Base-by-base conservation (phyloP, 2,797 vertebrate species). In the Cryptoprocta ferox region DNA sequence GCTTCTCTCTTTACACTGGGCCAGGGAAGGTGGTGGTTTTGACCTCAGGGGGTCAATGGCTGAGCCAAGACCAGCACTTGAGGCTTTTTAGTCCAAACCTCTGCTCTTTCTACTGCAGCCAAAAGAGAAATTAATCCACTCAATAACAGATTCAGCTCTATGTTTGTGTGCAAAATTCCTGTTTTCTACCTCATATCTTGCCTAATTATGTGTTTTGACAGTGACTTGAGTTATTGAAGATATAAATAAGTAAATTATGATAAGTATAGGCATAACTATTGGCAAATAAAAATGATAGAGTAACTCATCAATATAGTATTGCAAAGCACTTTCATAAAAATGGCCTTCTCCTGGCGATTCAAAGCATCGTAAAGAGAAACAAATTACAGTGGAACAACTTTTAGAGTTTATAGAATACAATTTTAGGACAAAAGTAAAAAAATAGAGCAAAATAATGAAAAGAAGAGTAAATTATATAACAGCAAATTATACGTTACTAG, bases 351-450 rank as follows among this genome's bases (percentile, higher is more conserved):
- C 71, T 94, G 37, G 61, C 83, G 76, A 86, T 48, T 89, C 8
- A 35, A 80, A 86, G 50, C 48, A 86, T 70, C 65, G 30, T 56
- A 89, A 90, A 94, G 91, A 71, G 56, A 95, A 83, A 76, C 37
- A 91, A 89, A 59, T 94, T 73, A 79, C 4, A 48, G 70, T 65
- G 26, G 75, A 80, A 84, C 56, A 90, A 92, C 68, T 82, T 90
- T 83, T 37, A 88, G 50, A 45, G 11, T 85, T 96, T 80, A 70
- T 91, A 79, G 73, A 87, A 95, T 86, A 76, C 26, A 87, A 90
- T 82, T 96, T 92, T 82, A 59, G 63, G 45, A 50, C 28, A 82
- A 82, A 87, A 63, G 32, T 94, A 61, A 71, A 94, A 93, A 68
- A 84, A 78, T 15, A 66, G 32, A 91, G 35, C 50, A 92, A 79